Evolutionary conservation across 2,888 invertebrate genomes (phyloP), one percentile per base, ranked within the genome.

Genomic region (Nesidiocoris tenuis): DNA sequence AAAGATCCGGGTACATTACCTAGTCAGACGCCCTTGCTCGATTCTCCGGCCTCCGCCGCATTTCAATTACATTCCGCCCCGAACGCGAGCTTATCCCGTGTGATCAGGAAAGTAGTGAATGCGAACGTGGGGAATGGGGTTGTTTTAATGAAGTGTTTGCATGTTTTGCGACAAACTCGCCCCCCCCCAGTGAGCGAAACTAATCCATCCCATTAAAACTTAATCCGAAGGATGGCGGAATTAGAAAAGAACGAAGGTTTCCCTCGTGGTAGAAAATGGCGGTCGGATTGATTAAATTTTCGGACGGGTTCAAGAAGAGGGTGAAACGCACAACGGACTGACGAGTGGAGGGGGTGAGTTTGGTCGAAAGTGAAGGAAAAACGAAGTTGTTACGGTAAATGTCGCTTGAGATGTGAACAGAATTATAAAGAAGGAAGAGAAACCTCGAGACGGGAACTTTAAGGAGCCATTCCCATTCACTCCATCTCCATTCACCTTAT

Each of bases 331-430:
- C 39, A 7, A 39, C 12, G 39, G 39, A 39, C n/a, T n/a, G n/a
- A n/a, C n/a, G n/a, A 39, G 3, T 39, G 39, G 3, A 39, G 39
- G 39, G 39, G 39, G n/a, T n/a, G 12, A 39, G 39, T 39, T 39
- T 39, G 39, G 39, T 39, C 39, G 39, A 39, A 39, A 39, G 39
- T 7, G 39, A 12, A 39, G 12, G 39, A 39, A 39, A 39, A 39
- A 39, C 39, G 39, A 65, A 39, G 39, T 65, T 39, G 65, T 64
- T 64, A 64, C 64, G 64, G 64, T 64, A 39, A 65, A 65, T 65
- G 65, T 39, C 65, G 65, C 65, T 24, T 24, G 25, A 39, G 65
- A 65, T 65, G 65, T 19, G 39, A 65, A 24, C 65, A 39, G 65
- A 65, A 65, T 65, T 39, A 65, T 39, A 65, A 39, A 65, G 65